Evolutionary conservation across 2,797 vertebrate species (phyloP).

Genomic region (Argyrosomus regius): DNA sequence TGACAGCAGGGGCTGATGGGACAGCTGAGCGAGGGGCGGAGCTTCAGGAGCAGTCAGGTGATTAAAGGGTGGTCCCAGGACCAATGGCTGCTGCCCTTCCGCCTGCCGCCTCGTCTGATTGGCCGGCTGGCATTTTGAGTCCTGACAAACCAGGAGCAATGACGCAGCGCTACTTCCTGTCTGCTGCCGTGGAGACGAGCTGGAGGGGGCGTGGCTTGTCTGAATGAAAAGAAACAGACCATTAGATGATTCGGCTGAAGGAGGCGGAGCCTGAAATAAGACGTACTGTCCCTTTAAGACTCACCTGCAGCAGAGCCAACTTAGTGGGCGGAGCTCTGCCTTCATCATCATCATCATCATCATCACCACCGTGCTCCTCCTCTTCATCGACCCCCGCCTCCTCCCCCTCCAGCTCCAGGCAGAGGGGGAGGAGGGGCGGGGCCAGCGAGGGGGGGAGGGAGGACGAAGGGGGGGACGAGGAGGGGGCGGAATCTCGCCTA

Average conservation of each 20-base stretch:
- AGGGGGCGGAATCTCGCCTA: constrained; percentile 7
- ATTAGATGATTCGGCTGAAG: too few relatives aligned
- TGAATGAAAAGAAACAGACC: neutral
- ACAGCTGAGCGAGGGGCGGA: neutral
- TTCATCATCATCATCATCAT: constrained; percentile 56
- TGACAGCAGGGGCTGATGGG: constrained; percentile 31
- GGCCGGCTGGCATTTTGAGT: constrained; percentile 7
- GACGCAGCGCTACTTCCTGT: constrained; percentile 28
- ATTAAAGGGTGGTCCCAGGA: neutral
- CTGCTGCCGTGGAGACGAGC: constrained; percentile 50
- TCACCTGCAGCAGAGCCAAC: constrained; percentile 75
- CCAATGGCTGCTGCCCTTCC: constrained; percentile 14
- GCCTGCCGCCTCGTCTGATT: constrained; percentile 37
- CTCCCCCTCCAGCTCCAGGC: constrained; percentile 66
- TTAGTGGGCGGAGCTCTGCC: constrained; percentile 68
- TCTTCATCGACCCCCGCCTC: neutral
- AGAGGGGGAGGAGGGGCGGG: constrained; percentile 69
- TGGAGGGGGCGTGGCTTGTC: constrained; percentile 49
- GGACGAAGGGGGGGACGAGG: constrained; percentile 53
- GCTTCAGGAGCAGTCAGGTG: constrained; percentile 12
- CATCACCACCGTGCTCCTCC: constrained; percentile 27
- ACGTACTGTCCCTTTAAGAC: neutral
- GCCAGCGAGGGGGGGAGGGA: constrained; percentile 58
- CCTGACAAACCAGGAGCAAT: constrained; percentile 54
- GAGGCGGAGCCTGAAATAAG: too few relatives aligned